These are phyloP conservation scores for Rhegmatorhina hoffmannsi DNA, from an alignment of 2,113 vertebrate species.

Conservation along the genomic window DNA sequence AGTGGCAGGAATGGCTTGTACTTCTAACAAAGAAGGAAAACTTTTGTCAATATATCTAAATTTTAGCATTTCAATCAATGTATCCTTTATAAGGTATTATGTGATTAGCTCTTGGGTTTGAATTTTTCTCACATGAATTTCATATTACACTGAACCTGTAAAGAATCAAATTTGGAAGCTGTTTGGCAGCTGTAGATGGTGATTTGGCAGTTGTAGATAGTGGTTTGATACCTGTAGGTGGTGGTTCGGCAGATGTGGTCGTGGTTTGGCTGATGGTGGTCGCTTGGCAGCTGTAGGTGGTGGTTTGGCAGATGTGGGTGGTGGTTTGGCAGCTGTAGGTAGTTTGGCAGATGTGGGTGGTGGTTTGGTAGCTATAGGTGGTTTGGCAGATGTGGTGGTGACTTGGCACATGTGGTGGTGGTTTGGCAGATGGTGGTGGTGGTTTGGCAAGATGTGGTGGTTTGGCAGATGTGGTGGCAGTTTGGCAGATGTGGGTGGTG, in stretches of 20 bases:
- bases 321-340: too few species aligned
- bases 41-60: background rate
- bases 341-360: too few species aligned
- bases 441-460: too few species aligned
- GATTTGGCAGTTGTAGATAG: rapidly evolving
- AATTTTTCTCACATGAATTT: background rate
- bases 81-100: background rate
- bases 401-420: background rate
- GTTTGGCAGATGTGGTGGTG: background rate
- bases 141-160: background rate
- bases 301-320: background rate
- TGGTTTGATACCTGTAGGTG: rapidly evolving
- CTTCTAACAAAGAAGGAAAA: background rate
- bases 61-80: background rate
- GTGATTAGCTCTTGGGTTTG: background rate
- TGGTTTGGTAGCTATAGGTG: background rate
- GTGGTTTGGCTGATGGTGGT: background rate
- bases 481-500: background rate
- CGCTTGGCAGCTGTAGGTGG: background rate
- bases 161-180: background rate
- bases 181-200: background rate
- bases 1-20: background rate
- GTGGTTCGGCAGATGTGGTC: rapidly evolving
- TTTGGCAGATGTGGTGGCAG: background rate
- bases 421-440: too few species aligned